Percentiles rank a stretch among this genome's conserved stretches.
phyloP scores from a whole-genome alignment of 2,113 vertebrate genomes.

The Synodontis membranacea region DNA sequence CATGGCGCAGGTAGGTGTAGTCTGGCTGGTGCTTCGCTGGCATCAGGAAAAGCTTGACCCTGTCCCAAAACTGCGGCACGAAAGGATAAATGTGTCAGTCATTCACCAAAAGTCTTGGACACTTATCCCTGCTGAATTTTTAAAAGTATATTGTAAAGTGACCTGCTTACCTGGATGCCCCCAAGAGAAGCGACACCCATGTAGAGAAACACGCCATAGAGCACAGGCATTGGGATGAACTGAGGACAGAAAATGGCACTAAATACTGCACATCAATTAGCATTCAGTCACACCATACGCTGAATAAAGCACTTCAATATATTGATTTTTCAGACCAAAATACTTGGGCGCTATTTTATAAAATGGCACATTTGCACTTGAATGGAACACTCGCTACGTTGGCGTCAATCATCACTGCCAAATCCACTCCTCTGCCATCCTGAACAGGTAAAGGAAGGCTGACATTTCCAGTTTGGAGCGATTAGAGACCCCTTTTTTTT shows the following conservation, averaged over 20 bases:
- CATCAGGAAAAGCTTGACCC: conserved; percentile 96
- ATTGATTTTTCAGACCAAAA: background rate
- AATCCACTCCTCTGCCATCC: background rate
- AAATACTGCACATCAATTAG: background rate
- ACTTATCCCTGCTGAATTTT: too few relatives aligned
- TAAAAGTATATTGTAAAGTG: too few relatives aligned
- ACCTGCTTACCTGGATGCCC: conserved; percentile 84
- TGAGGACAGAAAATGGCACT: conserved; percentile 54
- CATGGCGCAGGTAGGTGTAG: conserved; percentile 85
- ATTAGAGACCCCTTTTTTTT: background rate
- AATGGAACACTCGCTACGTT: background rate
- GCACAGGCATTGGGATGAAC: conserved; percentile 93
- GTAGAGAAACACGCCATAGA: conserved; percentile 93
- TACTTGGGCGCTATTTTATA: background rate
- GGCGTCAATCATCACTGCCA: background rate
- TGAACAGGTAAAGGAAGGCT: background rate
- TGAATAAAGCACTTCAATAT: background rate
- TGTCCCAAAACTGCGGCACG: conserved; percentile 87
- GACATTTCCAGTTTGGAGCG: background rate
- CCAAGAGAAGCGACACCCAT: conserved; percentile 94
- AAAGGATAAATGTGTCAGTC: background rate
- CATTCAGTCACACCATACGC: background rate
- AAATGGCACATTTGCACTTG: conserved; percentile 18
- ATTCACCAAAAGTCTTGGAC: background rate
- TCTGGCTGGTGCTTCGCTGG: conserved; percentile 97